Percentiles rank a stretch among this genome's conserved stretches.
These are phyloP conservation scores for Protula sp. DNA, from an alignment of 2,888 invertebrate genomes.

Conservation along the genomic window DNA sequence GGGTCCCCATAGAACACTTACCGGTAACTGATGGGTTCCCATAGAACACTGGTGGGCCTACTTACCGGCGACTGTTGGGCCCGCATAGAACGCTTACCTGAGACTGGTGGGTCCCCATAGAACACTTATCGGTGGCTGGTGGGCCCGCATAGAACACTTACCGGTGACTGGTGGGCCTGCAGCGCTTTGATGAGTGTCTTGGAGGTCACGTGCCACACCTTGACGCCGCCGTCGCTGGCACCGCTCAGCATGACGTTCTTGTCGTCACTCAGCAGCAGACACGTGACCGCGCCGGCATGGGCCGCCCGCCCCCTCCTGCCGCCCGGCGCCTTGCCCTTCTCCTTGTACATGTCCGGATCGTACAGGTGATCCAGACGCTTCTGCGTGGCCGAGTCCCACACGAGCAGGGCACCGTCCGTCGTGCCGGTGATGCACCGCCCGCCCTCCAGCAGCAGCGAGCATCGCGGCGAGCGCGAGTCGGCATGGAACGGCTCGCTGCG, in stretches of 20 bases:
- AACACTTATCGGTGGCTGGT: no score
- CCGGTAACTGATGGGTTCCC: no score
- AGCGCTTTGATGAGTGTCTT: constrained; percentile 3
- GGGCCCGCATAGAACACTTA: constrained; percentile 4
- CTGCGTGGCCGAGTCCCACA: constrained; percentile 14
- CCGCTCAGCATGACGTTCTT: constrained; percentile 8
- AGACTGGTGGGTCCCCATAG: no score
- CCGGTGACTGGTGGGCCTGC: constrained; percentile 5
- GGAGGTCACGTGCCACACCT: constrained; percentile 13
- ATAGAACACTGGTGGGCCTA: no score
- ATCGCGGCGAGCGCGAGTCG: constrained; percentile 14
- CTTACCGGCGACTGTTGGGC: no score
- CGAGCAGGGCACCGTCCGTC: constrained; percentile 8
- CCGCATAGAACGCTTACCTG: no score
- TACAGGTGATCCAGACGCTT: constrained; percentile 2
- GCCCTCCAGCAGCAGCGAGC: constrained; percentile 6
- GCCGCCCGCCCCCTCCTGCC: constrained; percentile 3
- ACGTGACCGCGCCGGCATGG: constrained; percentile 15
- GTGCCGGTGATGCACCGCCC: constrained; percentile 11
- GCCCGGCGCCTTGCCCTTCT: background rate
- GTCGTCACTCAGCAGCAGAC: constrained; percentile 6
- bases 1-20: no score
- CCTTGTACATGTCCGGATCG: constrained; percentile 2
- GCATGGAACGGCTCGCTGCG: constrained; percentile 17
- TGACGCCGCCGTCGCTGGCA: constrained; percentile 10